Evolutionary conservation across 1,140 invertebrate species (phyloP).

Genomic region (Zaprionus tsacasi): DNA sequence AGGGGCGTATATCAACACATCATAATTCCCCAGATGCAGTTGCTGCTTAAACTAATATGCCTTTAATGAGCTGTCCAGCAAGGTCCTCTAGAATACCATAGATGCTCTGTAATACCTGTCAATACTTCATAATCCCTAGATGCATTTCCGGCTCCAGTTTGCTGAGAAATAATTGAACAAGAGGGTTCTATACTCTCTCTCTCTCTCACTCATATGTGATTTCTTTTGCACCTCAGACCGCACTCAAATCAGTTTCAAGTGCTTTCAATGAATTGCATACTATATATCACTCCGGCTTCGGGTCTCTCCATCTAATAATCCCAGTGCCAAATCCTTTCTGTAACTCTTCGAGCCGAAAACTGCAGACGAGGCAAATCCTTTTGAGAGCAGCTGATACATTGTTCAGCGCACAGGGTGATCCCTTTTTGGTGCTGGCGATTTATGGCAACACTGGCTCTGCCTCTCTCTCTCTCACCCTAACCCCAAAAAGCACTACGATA

Average conservation of each 20-base stretch:
- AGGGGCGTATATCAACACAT: conserved; percentile 75
- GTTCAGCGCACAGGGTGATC: conserved; percentile 5
- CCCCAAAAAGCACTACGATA: conserved; percentile 58
- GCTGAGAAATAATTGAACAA: no score
- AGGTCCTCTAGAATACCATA: neutral
- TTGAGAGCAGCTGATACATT: conserved; percentile 42
- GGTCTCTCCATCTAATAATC: conserved; percentile 7
- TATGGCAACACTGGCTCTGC: conserved; percentile 37
- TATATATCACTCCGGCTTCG: conserved; percentile 23
- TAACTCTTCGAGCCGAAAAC: conserved; percentile 27
- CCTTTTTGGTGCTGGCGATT: conserved; percentile 41
- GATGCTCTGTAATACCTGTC: no score
- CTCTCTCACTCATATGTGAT: neutral
- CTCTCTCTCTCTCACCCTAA: neutral
- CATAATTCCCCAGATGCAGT: conserved; percentile 64
- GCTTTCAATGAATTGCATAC: conserved; percentile 19
- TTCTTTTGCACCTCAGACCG: conserved; percentile 2
- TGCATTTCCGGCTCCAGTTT: no score
- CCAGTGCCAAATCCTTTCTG: conserved; percentile 28
- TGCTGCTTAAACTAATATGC: conserved; percentile 50
- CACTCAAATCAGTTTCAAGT: conserved; percentile 15
- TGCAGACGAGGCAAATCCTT: conserved; percentile 53
- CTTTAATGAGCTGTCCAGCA: conserved; percentile 69
- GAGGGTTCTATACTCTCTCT: no score
- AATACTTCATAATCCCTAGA: no score